Evolutionary conservation across 2,888 invertebrate species (phyloP).

Genomic region (Ctenicera cuprea): DNA sequence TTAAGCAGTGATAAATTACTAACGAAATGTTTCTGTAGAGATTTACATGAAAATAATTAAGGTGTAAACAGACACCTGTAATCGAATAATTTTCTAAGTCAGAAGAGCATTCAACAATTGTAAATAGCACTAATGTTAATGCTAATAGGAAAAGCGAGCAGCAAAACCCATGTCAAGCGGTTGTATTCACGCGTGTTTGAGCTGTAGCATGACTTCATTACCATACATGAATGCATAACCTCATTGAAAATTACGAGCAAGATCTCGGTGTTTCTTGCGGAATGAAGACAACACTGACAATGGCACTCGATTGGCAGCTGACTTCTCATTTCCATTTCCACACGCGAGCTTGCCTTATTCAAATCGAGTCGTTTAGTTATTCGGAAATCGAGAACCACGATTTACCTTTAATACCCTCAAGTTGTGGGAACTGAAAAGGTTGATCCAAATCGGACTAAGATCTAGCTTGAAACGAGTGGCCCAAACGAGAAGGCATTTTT

Average conservation of each 20-base stretch:
- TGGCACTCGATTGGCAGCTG: conserved; percentile 62
- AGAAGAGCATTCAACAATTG: conserved; percentile 28
- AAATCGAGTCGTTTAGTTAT: conserved; percentile 59
- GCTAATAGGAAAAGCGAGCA: conserved; percentile 41
- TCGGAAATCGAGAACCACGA: conserved; percentile 48
- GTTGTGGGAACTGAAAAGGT: not conserved
- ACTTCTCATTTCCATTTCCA: conserved; percentile 61
- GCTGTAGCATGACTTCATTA: conserved; percentile 63
- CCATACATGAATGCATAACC: conserved; percentile 62
- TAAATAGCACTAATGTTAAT: conserved; percentile 33
- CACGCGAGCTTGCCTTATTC: conserved; percentile 54
- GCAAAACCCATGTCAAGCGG: conserved; percentile 54
- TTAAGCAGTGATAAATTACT: no score
- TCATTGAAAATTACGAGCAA: conserved; percentile 61
- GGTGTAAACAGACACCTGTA: not conserved
- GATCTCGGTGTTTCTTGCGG: conserved; percentile 51
- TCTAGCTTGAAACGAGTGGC: not conserved
- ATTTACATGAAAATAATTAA: not conserved
- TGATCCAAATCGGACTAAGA: conserved; percentile 2
- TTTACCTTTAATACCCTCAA: conserved; percentile 14
- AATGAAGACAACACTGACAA: conserved; percentile 62
- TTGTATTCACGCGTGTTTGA: conserved; percentile 63
- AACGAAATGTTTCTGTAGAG: no score
- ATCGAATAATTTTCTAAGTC: not conserved
- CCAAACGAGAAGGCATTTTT: not conserved